Evolutionary conservation across 2,888 invertebrate species (phyloP).

Genomic region (Drosophila peninsularis): DNA sequence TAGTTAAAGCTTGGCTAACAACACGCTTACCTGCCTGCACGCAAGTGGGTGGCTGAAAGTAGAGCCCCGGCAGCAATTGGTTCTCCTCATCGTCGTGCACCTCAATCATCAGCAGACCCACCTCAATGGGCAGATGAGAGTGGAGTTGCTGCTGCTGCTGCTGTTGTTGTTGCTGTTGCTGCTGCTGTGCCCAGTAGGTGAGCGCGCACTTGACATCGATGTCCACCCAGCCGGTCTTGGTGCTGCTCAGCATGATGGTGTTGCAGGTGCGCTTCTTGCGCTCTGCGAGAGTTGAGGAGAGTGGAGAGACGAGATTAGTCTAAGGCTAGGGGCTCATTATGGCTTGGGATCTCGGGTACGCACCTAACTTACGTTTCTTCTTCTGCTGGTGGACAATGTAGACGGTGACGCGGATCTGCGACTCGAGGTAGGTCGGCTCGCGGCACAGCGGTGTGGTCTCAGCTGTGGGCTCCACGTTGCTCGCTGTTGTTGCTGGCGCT

Average conservation of each 20-base stretch:
- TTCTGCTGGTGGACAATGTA: slow-evolving; percentile 82
- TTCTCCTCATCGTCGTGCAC: slow-evolving; percentile 84
- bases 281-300: slow-evolving; percentile 55
- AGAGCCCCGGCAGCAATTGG: slow-evolving; percentile 82
- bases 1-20: slow-evolving; percentile 83
- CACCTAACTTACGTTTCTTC: slow-evolving; percentile 81
- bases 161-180: slow-evolving; percentile 24
- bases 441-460: slow-evolving; percentile 33
- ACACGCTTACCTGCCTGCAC: slow-evolving; percentile 85
- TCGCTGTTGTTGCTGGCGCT: neutral
- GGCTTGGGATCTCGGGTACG: slow-evolving; percentile 19
- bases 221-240: slow-evolving; percentile 83
- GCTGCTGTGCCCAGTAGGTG: slow-evolving; percentile 81
- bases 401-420: slow-evolving; percentile 83
- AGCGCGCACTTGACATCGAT: slow-evolving; percentile 84
- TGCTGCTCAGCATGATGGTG: slow-evolving; percentile 83
- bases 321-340: neutral
- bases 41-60: slow-evolving; percentile 84
- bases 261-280: slow-evolving; percentile 84
- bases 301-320: neutral
- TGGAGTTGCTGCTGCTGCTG: slow-evolving; percentile 19
- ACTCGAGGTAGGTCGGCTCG: slow-evolving; percentile 68
- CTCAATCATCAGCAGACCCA: slow-evolving; percentile 83
- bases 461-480: neutral
- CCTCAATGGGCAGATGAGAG: slow-evolving; percentile 70